phyloP scores from a whole-genome alignment of 2,113 vertebrate genomes.

The Crotophaga sulcirostris region DNA sequence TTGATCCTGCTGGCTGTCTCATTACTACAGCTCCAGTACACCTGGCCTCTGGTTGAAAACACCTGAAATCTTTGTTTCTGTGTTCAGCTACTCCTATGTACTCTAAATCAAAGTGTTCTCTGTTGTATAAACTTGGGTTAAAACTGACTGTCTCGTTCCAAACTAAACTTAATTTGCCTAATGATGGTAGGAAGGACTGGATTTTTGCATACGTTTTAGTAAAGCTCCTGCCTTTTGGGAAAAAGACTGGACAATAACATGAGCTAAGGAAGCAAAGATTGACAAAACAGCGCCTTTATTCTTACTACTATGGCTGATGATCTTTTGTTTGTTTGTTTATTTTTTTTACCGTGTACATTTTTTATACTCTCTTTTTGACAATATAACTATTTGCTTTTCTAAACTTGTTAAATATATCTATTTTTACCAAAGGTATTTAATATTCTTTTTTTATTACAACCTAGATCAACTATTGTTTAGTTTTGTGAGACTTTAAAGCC shows the following conservation, averaged over 20 bases:
- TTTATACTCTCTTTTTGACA: conserved; percentile 81
- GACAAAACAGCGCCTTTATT: conserved; percentile 67
- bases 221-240: conserved; percentile 65
- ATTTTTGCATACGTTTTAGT: conserved; percentile 53
- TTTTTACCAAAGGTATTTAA: conserved; percentile 93
- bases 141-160: conserved; percentile 47
- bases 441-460: conserved; percentile 79
- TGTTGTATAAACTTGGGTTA: conserved; percentile 61
- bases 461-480: conserved; percentile 80
- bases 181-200: conserved; percentile 69
- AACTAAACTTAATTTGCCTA: conserved; percentile 59
- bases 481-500: conserved; percentile 74
- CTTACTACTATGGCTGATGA: conserved; percentile 63
- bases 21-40: conserved; percentile 50
- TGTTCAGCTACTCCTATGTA: conserved; percentile 51
- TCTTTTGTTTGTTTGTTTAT: conserved; percentile 71
- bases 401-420: conserved; percentile 87
- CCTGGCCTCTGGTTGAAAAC: conserved; percentile 64
- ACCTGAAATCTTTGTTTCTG: conserved; percentile 60
- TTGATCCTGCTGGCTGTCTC: conserved; percentile 58
- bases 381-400: conserved; percentile 83
- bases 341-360: conserved; percentile 83
- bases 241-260: conserved; percentile 55
- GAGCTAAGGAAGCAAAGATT: conserved; percentile 63
- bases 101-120: conserved; percentile 48